These are phyloP conservation scores for Falcaria lacertinaria DNA, from an alignment of 2,888 invertebrate species.

Conservation along the genomic window DNA sequence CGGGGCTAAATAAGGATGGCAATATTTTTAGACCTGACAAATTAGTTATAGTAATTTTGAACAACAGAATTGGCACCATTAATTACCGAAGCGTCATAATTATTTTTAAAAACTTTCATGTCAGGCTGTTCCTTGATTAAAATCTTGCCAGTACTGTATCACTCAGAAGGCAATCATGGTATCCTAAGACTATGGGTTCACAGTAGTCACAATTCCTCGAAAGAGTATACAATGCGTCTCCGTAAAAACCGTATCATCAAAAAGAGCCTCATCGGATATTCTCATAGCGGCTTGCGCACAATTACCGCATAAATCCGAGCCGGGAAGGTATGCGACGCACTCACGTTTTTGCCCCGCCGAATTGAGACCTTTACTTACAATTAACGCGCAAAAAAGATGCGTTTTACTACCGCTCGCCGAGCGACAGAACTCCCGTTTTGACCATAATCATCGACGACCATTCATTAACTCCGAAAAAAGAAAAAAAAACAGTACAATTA, in stretches of 20 bases:
- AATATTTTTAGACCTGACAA: too few relatives aligned
- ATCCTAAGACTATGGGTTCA: neutral
- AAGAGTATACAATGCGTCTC: neutral
- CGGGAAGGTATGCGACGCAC: neutral
- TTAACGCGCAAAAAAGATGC: constrained; percentile 30
- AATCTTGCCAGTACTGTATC: too few relatives aligned
- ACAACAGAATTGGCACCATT: too few relatives aligned
- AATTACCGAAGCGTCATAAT: too few relatives aligned
- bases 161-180: neutral
- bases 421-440: constrained; percentile 2
- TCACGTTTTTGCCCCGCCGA: constrained; percentile 8
- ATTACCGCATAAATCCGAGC: constrained; percentile 1
- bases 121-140: too few relatives aligned
- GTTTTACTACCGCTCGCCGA: neutral
- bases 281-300: neutral
- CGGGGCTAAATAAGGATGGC: too few relatives aligned
- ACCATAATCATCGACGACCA: constrained; percentile 1
- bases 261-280: neutral
- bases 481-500: neutral
- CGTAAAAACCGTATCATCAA: neutral
- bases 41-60: too few relatives aligned
- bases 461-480: constrained; percentile 1
- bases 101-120: too few relatives aligned
- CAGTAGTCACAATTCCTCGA: neutral
- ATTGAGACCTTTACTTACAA: constrained; percentile 31